phyloP scores from a whole-genome alignment of 2,113 vertebrate species.

The Pelvicachromis taeniatus region DNA sequence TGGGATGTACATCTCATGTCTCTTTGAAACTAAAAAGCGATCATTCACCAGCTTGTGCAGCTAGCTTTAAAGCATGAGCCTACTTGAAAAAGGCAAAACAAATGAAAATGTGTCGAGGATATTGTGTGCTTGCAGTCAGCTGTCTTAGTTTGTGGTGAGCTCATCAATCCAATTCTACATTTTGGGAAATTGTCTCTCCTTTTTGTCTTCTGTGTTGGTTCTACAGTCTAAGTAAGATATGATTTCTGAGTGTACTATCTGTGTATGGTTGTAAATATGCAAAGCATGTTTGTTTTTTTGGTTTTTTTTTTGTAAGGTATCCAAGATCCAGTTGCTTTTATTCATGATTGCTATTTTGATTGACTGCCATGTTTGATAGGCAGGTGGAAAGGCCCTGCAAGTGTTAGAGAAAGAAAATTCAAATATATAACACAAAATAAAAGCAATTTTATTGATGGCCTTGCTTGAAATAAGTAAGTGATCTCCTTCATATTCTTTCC shows the following conservation, averaged over 20 bases:
- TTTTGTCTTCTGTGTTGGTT: not conserved
- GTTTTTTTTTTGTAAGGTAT: not conserved
- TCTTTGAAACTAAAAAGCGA: no score
- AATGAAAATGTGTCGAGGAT: no score
- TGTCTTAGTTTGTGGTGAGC: not conserved
- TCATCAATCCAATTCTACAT: not conserved
- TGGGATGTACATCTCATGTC: no score
- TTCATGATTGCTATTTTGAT: not conserved
- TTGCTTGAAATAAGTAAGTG: not conserved
- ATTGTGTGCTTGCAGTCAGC: fast-evolving
- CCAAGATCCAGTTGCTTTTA: not conserved
- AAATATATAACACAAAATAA: not conserved
- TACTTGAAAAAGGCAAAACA: no score
- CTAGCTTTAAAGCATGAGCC: no score
- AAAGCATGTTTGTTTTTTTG: not conserved
- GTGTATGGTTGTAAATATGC: not conserved
- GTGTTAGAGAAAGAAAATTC: not conserved
- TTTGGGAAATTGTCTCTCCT: not conserved
- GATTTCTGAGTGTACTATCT: not conserved
- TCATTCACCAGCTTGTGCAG: no score
- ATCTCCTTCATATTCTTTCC: not conserved
- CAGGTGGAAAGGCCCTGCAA: not conserved
- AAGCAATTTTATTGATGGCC: not conserved
- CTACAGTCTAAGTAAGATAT: not conserved
- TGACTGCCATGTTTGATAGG: not conserved